phyloP scores from a whole-genome alignment of 2,113 vertebrate genomes.

The Xyrauchen texanus region DNA sequence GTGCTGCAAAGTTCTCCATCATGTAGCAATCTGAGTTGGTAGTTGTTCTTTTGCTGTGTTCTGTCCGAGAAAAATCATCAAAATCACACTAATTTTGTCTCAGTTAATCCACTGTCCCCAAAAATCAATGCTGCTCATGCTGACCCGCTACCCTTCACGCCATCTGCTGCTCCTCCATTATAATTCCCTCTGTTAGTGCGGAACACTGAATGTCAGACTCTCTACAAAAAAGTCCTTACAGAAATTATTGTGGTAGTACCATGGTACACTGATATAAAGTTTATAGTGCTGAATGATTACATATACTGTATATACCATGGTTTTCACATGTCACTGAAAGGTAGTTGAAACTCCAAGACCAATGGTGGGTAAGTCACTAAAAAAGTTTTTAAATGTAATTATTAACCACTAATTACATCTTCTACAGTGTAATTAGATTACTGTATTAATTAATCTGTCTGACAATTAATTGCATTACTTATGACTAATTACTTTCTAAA shows the following conservation, averaged over 20 bases:
- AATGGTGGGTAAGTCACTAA: too few species aligned
- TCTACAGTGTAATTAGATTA: too few species aligned
- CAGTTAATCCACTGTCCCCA: slow-evolving; percentile 27
- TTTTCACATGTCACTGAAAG: too few species aligned
- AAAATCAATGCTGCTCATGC: slow-evolving; percentile 25
- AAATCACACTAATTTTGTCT: slow-evolving; percentile 14
- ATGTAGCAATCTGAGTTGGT: not conserved
- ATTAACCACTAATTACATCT: too few species aligned
- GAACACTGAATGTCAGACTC: not conserved
- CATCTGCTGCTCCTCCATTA: slow-evolving; percentile 34
- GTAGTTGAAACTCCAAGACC: too few species aligned
- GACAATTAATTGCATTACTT: too few species aligned
- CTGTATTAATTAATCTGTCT: too few species aligned
- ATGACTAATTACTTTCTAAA: too few species aligned
- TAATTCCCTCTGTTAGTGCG: slow-evolving; percentile 13
- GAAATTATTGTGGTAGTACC: not conserved
- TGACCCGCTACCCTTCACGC: slow-evolving; percentile 21
- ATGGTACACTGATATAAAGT: not conserved
- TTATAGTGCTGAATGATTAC: not conserved
- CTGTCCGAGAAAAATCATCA: not conserved
- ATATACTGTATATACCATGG: too few species aligned
- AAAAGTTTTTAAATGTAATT: too few species aligned
- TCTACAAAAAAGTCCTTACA: not conserved
- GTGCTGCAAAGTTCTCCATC: too few species aligned
- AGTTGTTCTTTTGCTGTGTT: not conserved